Conservation (phyloP, 1,140 invertebrate genomes). For the Stegodyphus mimosarum region DNA sequence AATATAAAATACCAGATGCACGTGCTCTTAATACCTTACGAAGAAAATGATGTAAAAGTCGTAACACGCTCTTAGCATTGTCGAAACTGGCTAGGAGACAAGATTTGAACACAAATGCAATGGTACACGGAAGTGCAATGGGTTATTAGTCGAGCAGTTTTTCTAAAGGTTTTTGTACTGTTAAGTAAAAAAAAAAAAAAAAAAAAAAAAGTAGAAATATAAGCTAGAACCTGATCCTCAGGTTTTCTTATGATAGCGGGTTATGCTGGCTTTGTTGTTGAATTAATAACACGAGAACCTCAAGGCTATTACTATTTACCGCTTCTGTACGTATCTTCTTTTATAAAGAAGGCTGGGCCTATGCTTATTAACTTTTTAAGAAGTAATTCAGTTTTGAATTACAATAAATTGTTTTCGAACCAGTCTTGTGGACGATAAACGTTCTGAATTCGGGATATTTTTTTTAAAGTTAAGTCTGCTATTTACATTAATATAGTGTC, state of each 20-base stretch:
- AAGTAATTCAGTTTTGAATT: too few species aligned
- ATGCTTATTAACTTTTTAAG: too few species aligned
- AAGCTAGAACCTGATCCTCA: background rate
- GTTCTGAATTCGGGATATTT: too few species aligned
- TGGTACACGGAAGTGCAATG: conserved; percentile 33
- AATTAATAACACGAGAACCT: background rate
- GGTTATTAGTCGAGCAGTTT: conserved; percentile 24
- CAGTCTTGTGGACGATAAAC: too few species aligned
- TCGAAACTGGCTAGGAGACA: background rate
- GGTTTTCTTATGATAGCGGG: background rate
- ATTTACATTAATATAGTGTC: too few species aligned
- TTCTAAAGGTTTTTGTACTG: background rate
- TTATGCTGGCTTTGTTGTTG: background rate
- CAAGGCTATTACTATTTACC: background rate
- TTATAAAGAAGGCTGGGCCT: background rate
- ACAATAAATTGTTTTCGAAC: too few species aligned
- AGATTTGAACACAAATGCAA: background rate
- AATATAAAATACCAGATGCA: background rate
- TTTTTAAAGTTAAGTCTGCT: too few species aligned
- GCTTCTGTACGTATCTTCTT: background rate
- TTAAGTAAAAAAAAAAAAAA: background rate
- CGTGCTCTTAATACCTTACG: background rate
- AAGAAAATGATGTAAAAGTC: background rate
- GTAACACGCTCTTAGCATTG: too few species aligned
- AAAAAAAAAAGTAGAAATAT: background rate